phyloP scores from a whole-genome alignment of 53 echinoderm and acorn worm genomes.

The Echinarachnius parma region DNA sequence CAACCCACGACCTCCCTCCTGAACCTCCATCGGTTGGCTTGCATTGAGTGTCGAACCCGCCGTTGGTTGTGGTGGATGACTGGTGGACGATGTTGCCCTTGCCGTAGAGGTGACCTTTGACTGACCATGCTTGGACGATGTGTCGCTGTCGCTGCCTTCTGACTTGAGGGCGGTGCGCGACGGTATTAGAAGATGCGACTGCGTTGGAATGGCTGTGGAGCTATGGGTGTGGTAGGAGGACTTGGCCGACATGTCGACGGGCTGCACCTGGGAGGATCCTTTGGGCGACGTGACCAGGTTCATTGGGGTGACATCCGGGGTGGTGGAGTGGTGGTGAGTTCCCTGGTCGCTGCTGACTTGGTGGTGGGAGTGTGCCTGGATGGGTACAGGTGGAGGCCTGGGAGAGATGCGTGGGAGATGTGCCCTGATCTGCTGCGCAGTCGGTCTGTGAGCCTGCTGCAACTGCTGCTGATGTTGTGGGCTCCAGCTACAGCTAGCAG shows the following conservation, averaged over 20 bases:
- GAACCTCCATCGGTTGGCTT: neutral
- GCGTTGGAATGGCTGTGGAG: slow-evolving; percentile 30
- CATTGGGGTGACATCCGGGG: slow-evolving; percentile 31
- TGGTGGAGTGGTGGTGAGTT: slow-evolving; percentile 3
- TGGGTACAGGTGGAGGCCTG: slow-evolving; percentile 3
- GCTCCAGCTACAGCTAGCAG: slow-evolving; percentile 6
- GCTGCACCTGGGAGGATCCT: slow-evolving; percentile 17
- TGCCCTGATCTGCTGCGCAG: slow-evolving; percentile 39
- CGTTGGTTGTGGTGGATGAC: neutral
- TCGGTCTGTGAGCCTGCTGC: slow-evolving; percentile 28
- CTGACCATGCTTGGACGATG: slow-evolving; percentile 15
- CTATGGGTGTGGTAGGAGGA: slow-evolving; percentile 30
- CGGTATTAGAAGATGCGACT: slow-evolving; percentile 1
- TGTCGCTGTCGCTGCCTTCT: slow-evolving; percentile 36
- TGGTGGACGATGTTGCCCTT: neutral
- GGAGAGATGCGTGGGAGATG: slow-evolving; percentile 34
- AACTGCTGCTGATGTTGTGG: slow-evolving; percentile 23
- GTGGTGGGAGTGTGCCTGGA: slow-evolving; percentile 38
- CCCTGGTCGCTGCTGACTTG: neutral
- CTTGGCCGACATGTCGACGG: slow-evolving; percentile 37
- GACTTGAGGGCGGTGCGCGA: neutral
- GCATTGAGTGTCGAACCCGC: neutral
- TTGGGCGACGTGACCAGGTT: slow-evolving; percentile 40
- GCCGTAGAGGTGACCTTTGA: slow-evolving; percentile 25
- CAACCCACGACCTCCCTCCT: neutral